Percentiles rank a stretch among this genome's conserved stretches.
Conservation (phyloP, 2,113 vertebrate species). For the Psilopogon haemacephalus region DNA sequence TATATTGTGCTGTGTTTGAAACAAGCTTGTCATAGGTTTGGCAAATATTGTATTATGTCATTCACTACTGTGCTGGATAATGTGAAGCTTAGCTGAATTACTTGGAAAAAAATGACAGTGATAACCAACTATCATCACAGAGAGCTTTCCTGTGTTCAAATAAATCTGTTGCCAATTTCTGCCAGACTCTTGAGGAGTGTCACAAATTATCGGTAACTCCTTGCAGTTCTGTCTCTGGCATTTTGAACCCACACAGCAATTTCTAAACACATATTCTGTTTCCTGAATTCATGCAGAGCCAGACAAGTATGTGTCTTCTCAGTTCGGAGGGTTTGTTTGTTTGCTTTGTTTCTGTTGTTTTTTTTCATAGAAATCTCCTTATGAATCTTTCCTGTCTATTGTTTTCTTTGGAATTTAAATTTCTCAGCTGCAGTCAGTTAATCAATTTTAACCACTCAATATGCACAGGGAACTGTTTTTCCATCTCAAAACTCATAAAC, state of each 20-base stretch:
- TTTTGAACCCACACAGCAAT: neutral
- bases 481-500: neutral
- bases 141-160: conserved; percentile 14
- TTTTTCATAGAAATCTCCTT: neutral
- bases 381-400: neutral
- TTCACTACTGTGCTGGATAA: neutral
- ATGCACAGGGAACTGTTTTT: neutral
- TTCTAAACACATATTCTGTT: neutral
- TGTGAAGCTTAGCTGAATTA: conserved; percentile 27
- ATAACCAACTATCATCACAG: neutral
- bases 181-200: neutral
- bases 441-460: neutral
- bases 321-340: neutral
- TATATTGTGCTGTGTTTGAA: neutral
- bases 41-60: neutral
- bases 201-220: neutral
- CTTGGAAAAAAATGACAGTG: conserved; percentile 14
- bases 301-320: neutral
- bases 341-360: neutral
- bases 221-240: neutral
- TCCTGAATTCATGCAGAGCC: neutral
- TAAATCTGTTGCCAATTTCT: conserved; percentile 10
- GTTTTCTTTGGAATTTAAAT: neutral
- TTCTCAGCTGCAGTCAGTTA: neutral
- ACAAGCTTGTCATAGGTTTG: neutral